Evolutionary conservation across 2,113 vertebrate genomes (phyloP).

Genomic region (Zootoca vivipara): DNA sequence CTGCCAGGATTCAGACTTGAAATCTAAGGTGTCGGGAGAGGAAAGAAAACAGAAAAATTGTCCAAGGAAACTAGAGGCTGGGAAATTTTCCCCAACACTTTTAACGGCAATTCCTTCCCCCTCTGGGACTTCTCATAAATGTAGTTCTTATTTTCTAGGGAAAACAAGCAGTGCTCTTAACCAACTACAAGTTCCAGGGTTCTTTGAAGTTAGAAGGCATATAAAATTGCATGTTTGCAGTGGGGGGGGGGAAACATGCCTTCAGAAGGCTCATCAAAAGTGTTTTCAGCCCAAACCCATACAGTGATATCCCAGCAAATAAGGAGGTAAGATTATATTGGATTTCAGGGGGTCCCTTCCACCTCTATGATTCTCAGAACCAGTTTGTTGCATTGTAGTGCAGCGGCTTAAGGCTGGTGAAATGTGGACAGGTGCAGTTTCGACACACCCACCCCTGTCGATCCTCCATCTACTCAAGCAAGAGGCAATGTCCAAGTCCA

Average conservation of each 20-base stretch:
- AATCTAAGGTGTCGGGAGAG: neutral
- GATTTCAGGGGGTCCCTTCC: no score
- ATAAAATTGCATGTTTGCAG: neutral
- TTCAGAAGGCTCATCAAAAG: neutral
- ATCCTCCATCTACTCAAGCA: no score
- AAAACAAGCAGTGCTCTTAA: neutral
- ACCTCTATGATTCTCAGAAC: neutral
- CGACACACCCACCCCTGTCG: no score
- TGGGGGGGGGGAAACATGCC: neutral
- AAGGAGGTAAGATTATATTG: neutral
- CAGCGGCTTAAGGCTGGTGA: neutral
- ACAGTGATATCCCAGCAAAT: neutral
- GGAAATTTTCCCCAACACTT: neutral
- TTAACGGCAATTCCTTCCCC: neutral
- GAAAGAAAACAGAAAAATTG: neutral
- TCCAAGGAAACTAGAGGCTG: neutral
- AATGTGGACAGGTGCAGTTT: neutral
- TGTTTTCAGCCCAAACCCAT: neutral
- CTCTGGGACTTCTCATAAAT: neutral
- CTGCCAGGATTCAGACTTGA: neutral
- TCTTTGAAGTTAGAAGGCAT: neutral
- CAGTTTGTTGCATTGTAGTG: neutral
- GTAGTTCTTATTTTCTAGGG: neutral
- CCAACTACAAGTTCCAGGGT: neutral
- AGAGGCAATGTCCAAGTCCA: no score